These are phyloP conservation scores for Anguilla pacifica DNA, from an alignment of 2,797 vertebrate species.

Conservation along the genomic window DNA sequence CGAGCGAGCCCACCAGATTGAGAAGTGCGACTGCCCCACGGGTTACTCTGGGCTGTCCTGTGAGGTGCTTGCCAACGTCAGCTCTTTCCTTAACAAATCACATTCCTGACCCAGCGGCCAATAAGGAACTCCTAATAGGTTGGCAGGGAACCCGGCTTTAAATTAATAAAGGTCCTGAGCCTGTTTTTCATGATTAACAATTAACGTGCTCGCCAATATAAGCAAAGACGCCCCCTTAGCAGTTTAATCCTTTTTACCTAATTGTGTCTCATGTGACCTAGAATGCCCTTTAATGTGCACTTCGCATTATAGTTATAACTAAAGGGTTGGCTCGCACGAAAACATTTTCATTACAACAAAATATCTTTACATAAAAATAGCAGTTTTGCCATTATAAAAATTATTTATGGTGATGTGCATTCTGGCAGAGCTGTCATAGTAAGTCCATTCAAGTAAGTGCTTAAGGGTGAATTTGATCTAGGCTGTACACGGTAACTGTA, in stretches of 20 bases:
- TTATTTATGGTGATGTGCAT: background rate
- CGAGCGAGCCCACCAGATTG: slow-evolving; percentile 81
- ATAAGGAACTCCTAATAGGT: background rate
- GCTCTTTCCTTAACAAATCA: background rate
- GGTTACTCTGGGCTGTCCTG: slow-evolving; percentile 93
- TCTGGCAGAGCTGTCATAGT: background rate
- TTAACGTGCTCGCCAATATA: background rate
- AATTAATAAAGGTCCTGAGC: background rate
- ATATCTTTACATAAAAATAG: background rate
- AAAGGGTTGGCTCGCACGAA: background rate
- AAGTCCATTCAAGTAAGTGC: background rate
- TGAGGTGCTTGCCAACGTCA: slow-evolving; percentile 76
- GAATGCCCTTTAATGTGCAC: background rate
- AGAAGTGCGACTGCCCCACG: slow-evolving; percentile 85
- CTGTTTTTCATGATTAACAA: background rate
- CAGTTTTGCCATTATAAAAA: background rate
- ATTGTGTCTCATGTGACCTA: background rate
- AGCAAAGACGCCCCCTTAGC: background rate
- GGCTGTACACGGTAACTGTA: no score
- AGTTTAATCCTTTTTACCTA: background rate
- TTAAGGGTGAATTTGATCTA: background rate
- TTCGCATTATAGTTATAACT: background rate
- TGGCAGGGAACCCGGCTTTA: background rate
- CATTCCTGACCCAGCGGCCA: background rate
- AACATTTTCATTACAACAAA: background rate